A percentile compares a stretch with the other conserved stretches of the same genome.
Evolutionary conservation across 2,888 invertebrate species (phyloP).

Genomic region (Agrochola lychnidis): DNA sequence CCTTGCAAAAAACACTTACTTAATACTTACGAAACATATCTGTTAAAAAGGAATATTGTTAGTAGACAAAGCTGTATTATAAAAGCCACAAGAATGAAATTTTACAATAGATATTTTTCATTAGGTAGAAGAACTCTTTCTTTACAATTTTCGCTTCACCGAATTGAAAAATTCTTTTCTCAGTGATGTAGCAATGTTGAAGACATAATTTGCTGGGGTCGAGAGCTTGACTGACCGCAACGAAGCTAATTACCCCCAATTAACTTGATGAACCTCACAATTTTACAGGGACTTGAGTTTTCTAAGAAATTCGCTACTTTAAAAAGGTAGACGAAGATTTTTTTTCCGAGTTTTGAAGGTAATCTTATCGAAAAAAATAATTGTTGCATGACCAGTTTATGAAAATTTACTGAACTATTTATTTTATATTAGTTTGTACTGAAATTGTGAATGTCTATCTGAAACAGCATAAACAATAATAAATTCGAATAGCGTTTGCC

Average conservation of each 20-base stretch:
- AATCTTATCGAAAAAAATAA: neutral
- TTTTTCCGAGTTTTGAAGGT: neutral
- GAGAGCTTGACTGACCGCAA: conserved; percentile 30
- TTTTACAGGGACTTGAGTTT: conserved; percentile 31
- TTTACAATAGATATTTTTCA: neutral
- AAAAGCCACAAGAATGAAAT: neutral
- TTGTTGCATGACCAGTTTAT: neutral
- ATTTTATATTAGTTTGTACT: neutral
- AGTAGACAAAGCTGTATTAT: neutral
- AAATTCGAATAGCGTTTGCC: neutral
- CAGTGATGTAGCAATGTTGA: conserved; percentile 8
- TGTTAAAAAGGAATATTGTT: neutral
- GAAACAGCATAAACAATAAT: too few relatives aligned
- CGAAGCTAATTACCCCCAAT: conserved; percentile 43
- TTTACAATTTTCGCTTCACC: neutral
- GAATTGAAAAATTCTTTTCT: conserved; percentile 18
- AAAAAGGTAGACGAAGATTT: neutral
- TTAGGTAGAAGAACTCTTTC: neutral
- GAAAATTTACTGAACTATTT: neutral
- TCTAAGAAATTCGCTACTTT: conserved; percentile 8
- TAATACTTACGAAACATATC: neutral
- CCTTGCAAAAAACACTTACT: neutral
- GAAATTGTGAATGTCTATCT: neutral
- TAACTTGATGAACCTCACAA: conserved; percentile 42
- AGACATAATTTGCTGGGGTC: conserved; percentile 29